Evolutionary conservation across 2,113 vertebrate species (phyloP).

Genomic region (Platycercus adscitus): DNA sequence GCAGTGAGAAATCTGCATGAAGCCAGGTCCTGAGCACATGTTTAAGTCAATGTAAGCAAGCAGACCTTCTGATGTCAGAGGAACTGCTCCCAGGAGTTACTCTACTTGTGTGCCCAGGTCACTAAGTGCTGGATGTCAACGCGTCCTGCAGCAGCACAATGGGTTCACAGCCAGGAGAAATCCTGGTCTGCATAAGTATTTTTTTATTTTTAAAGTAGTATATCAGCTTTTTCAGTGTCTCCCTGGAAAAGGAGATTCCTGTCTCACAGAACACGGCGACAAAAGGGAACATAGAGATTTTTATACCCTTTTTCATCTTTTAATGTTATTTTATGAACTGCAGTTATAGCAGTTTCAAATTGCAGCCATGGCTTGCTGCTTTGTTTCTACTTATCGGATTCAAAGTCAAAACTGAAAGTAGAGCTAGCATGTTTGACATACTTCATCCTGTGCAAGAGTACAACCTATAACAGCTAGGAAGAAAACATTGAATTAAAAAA

Average conservation of each 20-base stretch:
- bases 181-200: neutral
- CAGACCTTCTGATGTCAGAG: neutral
- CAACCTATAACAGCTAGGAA: neutral
- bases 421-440: conserved; percentile 2
- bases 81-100: neutral
- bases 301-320: conserved; percentile 54
- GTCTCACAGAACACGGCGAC: neutral
- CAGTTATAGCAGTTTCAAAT: neutral
- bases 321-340: conserved; percentile 44
- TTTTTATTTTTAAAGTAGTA: neutral
- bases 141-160: neutral
- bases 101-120: neutral
- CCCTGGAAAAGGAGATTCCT: neutral
- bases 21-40: neutral
- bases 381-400: conserved; percentile 45
- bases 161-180: neutral
- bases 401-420: conserved; percentile 38
- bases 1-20: neutral
- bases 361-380: neutral
- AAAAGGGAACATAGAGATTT: conserved; percentile 18
- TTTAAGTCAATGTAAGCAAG: neutral
- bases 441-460: conserved; percentile 1
- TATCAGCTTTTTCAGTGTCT: neutral
- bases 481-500: neutral
- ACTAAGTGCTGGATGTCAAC: neutral